A percentile compares a stretch with the other conserved stretches of the same genome.
phyloP scores from a whole-genome alignment of 2,113 vertebrate species.

The Corythornis vintsioides region DNA sequence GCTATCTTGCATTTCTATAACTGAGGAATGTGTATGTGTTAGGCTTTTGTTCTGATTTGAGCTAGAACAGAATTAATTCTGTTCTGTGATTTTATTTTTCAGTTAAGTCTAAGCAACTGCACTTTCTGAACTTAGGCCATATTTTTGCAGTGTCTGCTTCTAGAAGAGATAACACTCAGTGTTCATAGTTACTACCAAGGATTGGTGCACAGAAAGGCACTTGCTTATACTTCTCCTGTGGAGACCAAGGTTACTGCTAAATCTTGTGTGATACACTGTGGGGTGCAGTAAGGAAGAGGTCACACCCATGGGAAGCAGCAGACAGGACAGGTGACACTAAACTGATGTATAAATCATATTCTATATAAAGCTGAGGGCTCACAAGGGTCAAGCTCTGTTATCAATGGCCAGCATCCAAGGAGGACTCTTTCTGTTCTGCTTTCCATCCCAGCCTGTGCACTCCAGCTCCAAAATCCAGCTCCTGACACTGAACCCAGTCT shows the following conservation, averaged over 20 bases:
- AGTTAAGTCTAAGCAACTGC: too few relatives aligned
- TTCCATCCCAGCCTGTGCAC: not conserved
- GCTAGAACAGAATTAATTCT: too few relatives aligned
- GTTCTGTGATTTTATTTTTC: too few relatives aligned
- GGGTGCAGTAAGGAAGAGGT: not conserved
- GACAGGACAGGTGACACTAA: not conserved
- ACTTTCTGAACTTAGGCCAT: too few relatives aligned
- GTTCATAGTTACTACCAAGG: not conserved
- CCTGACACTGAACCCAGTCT: not conserved
- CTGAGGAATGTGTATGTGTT: not conserved
- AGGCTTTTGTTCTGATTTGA: not conserved
- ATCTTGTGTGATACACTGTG: not conserved
- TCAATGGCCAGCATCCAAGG: not conserved
- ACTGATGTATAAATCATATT: not conserved
- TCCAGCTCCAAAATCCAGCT: not conserved
- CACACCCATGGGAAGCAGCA: not conserved
- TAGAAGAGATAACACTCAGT: not conserved
- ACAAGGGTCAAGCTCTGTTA: not conserved
- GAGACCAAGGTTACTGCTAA: not conserved
- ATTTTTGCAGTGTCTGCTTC: too few relatives aligned
- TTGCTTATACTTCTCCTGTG: not conserved
- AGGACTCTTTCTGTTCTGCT: not conserved
- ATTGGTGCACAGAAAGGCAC: not conserved
- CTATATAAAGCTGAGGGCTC: not conserved
- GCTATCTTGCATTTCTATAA: not conserved